Base-by-base conservation (phyloP, 1,140 invertebrate genomes). In the Penaeus indicus region DNA sequence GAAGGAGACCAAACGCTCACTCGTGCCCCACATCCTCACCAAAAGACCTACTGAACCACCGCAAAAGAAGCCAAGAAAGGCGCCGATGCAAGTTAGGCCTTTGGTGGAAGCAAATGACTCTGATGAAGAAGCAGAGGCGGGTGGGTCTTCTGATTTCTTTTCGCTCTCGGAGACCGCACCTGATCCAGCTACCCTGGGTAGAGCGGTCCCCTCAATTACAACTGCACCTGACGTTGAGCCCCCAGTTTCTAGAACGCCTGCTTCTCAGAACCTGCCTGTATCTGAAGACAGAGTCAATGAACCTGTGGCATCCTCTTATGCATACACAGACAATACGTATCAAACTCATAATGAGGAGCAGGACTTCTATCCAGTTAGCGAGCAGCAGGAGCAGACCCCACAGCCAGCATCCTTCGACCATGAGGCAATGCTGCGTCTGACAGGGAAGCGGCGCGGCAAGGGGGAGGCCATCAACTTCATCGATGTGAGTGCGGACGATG, bases 401-500 rank as follows among this genome's bases (percentile, higher is more conserved):
- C 38, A 32, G 32, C 67, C 60, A 27, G 22, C 47, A 42, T 38
- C 21, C 18, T 83, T 86, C 64, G 72, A 85, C 85, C 75, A 75
- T 47, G 77, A 85, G 22, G 77, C 87, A 22, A 81, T 89, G 38
- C 38, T 86, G 21, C 82, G 86, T 63, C 54, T 91, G 67, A 89
- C 84, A 67, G 86, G 69, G 21, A 90, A 89, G 79, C 84, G 88
- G 38, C 93, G 93, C 91, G 92, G 92, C 89, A 92, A 94, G 80
- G 93, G 94, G 77, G 92, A 94, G 25, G 94, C 93, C 81, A 93
- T 94, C 25, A 93, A 95, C 84, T 94, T 98, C 84, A 96, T 98
- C 47, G 96, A 98, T 92, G 96, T 98, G 7, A 96, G 95, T 92
- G 96, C 96, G 54, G 95, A 96, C 91, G 96, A 97, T 92, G 96